phyloP scores from a whole-genome alignment of 2,888 invertebrate species.

The Pecten maximus region DNA sequence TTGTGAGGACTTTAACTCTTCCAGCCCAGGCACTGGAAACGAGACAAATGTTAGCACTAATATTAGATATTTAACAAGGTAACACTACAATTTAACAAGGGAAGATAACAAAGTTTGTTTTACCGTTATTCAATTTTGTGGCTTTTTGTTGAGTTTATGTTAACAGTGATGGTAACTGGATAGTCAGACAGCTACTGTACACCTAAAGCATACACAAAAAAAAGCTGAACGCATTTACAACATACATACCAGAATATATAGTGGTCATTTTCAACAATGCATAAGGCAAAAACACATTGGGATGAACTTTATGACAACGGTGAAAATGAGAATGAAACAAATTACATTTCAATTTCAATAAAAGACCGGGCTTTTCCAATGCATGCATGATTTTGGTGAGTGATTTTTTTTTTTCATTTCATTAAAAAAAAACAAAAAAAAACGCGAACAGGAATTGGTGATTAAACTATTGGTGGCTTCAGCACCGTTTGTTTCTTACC shows the following conservation, averaged over 20 bases:
- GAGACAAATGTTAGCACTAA: slow-evolving; percentile 5
- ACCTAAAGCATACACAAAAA: slow-evolving; percentile 8
- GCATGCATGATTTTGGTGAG: slow-evolving; percentile 14
- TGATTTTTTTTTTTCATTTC: not conserved
- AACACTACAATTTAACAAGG: not conserved
- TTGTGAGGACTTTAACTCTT: not conserved
- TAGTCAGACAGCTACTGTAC: not conserved
- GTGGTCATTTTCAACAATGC: slow-evolving; percentile 14
- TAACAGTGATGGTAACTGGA: not conserved
- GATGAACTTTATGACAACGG: slow-evolving; percentile 10
- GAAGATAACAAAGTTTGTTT: slow-evolving; percentile 6
- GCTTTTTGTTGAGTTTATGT: not conserved
- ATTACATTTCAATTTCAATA: slow-evolving; percentile 16
- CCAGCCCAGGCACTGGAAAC: not conserved
- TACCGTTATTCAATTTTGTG: not conserved
- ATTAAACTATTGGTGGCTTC: not conserved
- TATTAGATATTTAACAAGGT: slow-evolving; percentile 1
- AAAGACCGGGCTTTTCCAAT: slow-evolving; percentile 31
- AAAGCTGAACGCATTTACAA: not conserved
- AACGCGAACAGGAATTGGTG: not conserved
- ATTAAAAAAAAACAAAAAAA: not conserved
- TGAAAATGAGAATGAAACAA: slow-evolving; percentile 18
- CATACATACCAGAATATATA: not conserved
- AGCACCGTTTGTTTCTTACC: not conserved
- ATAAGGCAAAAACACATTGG: not conserved